A percentile compares a stretch with the other conserved stretches of the same genome.
Evolutionary conservation across 2,113 vertebrate species (phyloP).

Genomic region (Helogale parvula): DNA sequence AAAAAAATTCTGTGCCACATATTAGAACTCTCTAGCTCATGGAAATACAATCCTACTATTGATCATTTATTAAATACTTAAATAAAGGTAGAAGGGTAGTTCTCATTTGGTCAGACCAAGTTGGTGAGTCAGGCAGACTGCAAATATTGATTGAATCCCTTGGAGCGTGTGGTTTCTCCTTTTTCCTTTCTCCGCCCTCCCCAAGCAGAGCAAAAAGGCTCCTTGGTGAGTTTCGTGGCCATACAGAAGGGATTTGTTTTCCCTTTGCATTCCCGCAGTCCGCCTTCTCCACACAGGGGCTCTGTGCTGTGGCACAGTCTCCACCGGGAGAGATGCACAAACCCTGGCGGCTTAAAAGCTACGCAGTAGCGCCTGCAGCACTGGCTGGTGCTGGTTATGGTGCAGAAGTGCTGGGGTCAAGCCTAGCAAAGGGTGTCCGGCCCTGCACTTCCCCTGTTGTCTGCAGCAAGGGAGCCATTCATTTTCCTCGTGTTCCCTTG

Average conservation of each 20-base stretch:
- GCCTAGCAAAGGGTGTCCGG: not conserved
- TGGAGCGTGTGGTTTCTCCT: not conserved
- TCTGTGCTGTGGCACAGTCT: not conserved
- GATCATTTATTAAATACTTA: slow-evolving; percentile 43
- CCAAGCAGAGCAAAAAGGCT: not conserved
- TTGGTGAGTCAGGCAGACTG: not conserved
- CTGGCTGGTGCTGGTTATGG: not conserved
- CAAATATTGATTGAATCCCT: not conserved
- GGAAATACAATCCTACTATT: not conserved
- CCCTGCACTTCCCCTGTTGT: accelerated
- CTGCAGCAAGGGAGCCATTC: not conserved
- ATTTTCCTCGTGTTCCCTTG: not conserved
- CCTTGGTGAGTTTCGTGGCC: not conserved
- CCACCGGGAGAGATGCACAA: not conserved
- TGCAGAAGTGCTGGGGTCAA: not conserved
- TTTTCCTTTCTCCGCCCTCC: not conserved
- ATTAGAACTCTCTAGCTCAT: slow-evolving; percentile 61
- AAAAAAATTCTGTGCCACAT: slow-evolving; percentile 46
- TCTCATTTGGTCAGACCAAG: not conserved
- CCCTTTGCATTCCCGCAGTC: not conserved
- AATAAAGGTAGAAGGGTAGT: not conserved
- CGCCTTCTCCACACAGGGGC: not conserved
- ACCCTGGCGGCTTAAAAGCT: not conserved
- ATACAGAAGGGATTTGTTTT: slow-evolving; percentile 13
- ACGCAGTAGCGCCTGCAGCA: no score